Evolutionary conservation across 2,113 vertebrate genomes (phyloP).

Genomic region (Urocitellus parryii): DNA sequence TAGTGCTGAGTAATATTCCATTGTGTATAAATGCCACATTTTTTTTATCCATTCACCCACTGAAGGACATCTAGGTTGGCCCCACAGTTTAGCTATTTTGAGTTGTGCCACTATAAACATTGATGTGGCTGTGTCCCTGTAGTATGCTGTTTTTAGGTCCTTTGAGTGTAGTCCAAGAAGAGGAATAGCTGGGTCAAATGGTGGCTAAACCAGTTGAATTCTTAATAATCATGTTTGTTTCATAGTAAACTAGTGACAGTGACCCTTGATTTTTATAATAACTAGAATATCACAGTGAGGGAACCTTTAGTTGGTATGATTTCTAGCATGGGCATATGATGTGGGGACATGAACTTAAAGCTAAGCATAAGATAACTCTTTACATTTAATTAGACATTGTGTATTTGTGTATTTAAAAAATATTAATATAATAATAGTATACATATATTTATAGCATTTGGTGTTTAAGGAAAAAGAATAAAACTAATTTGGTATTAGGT

Average conservation of each 20-base stretch:
- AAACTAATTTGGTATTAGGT: not conserved
- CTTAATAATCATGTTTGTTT: conserved; percentile 51
- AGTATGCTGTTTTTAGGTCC: no score
- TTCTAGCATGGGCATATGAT: not conserved
- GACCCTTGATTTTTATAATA: conserved; percentile 39
- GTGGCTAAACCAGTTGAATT: not conserved
- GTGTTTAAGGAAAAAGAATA: conserved; percentile 34
- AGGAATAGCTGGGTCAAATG: no score
- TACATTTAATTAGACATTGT: conserved; percentile 8
- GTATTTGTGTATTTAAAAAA: not conserved
- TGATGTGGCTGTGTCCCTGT: no score
- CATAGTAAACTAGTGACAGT: not conserved
- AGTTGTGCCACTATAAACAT: no score
- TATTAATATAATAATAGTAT: not conserved
- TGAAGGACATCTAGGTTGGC: no score
- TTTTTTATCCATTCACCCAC: no score
- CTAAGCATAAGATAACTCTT: conserved; percentile 24
- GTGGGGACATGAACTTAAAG: conserved; percentile 6
- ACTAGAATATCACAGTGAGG: not conserved
- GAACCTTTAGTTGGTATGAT: not conserved
- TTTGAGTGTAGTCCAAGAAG: no score
- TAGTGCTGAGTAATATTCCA: no score
- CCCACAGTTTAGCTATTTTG: no score
- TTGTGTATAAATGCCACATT: no score
- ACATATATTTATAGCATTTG: not conserved